Evolutionary conservation across 2,113 vertebrate species (phyloP), one percentile per base, ranked within the genome.

Genomic region (Malurus elegans): DNA sequence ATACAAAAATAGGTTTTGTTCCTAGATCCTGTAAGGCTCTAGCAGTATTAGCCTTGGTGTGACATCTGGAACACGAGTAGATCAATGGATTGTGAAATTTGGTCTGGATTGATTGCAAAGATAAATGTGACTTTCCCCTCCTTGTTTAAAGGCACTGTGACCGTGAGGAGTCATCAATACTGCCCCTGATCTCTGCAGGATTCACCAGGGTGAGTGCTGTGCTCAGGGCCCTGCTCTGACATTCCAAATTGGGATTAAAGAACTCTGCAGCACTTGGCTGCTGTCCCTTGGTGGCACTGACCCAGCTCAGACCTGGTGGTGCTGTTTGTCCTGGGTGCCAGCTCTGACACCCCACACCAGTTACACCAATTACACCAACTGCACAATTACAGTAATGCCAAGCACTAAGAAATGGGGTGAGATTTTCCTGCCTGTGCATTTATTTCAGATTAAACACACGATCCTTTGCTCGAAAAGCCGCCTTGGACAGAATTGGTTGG

Each of bases 141-240:
- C 96, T 88, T 70, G 93, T 96, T 96, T 96, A 93, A 91, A 99
- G 99, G 98, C 99, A 99, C 64, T 45, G 79, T 74, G 99, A 99
- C 94, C 98, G 98, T 90, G 99, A 99, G 74, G 99, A 99, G 95
- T 97, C 98, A 36, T 99, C 99, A 66, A 97, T 99, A 97, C 97
- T 99, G 98, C 98, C 99, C 69, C 98, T 99, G 90, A 98, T 99
- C 95, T 97, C 98, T 92, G 99, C 99, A 80, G 99, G 99, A 96
- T 99, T 99, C 97, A 99, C 99, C 71, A 98, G 99, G 98, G 99
- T 99, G 97, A 84, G 36, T 88, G 70, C 86, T 87, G 3, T 21
- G 14, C 48, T 56, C 0, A 1, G 3, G 34, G 29, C 5, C 64
- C 67, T 47, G 72, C 72, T 83, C 60, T 90, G 75, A 42, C 38